phyloP scores from a whole-genome alignment of 1,140 invertebrate species.

The Ylistrum balloti region DNA sequence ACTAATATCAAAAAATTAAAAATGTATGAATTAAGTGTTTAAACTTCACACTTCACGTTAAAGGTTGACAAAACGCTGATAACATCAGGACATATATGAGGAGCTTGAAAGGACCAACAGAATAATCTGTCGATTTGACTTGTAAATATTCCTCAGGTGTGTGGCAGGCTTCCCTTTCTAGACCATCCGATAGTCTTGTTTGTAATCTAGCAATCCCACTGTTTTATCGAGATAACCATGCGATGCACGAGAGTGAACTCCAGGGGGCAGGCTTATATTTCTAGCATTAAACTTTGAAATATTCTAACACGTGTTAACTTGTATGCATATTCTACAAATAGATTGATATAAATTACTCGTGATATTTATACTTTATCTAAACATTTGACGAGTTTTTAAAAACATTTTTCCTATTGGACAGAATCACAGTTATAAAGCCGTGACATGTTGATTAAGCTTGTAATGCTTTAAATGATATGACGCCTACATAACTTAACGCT shows the following conservation, averaged over 20 bases:
- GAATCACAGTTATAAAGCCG: too few species aligned
- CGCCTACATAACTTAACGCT: constrained; percentile 24
- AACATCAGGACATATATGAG: not conserved
- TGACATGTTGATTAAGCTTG: not conserved
- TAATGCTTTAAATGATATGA: not conserved
- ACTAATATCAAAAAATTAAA: not conserved
- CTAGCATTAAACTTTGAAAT: not conserved
- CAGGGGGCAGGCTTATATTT: not conserved
- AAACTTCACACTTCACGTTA: not conserved
- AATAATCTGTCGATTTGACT: constrained; percentile 11
- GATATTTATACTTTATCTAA: too few species aligned
- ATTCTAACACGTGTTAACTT: not conserved
- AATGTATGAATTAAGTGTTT: constrained; percentile 22
- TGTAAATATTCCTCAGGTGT: constrained; percentile 34
- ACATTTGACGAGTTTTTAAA: too few species aligned
- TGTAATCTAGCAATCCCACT: not conserved
- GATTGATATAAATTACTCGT: not conserved
- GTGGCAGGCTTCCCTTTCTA: not conserved
- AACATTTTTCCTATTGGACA: too few species aligned
- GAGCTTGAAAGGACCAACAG: not conserved
- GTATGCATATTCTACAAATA: not conserved
- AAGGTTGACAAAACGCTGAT: not conserved
- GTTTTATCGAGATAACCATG: not conserved
- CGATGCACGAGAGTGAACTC: not conserved
- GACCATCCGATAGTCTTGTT: not conserved